phyloP scores from a whole-genome alignment of 2,888 invertebrate species.

The Melinopterus prodromus region DNA sequence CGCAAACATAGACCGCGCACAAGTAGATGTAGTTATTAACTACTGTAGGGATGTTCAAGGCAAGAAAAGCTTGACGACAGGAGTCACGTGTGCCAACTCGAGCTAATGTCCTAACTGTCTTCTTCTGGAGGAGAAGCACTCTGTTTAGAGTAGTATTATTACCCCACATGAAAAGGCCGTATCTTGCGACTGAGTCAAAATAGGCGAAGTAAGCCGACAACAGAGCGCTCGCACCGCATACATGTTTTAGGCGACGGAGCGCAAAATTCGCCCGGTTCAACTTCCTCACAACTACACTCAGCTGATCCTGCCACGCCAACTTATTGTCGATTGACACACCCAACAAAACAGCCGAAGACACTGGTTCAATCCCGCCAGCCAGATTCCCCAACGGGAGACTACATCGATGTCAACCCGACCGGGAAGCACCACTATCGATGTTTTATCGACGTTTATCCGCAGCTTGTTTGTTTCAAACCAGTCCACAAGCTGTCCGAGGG shows the following conservation, averaged over 20 bases:
- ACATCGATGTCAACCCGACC: background rate
- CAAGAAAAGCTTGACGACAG: background rate
- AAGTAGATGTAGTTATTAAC: background rate
- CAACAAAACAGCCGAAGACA: background rate
- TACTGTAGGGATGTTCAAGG: background rate
- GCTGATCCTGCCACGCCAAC: background rate
- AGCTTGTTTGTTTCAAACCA: background rate
- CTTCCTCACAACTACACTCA: background rate
- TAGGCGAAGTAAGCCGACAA: background rate
- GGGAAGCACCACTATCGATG: background rate
- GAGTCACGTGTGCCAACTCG: background rate
- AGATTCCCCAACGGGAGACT: background rate
- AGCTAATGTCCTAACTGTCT: background rate
- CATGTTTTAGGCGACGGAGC: background rate
- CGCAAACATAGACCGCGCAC: background rate
- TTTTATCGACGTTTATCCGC: background rate
- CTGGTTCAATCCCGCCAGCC: background rate
- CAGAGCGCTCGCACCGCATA: background rate
- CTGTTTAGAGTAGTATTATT: background rate
- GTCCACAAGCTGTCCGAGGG: background rate
- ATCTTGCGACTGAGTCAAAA: background rate
- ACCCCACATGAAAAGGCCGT: background rate
- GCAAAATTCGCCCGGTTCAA: background rate
- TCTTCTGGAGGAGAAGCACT: background rate
- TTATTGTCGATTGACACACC: background rate